Conservation (phyloP, 1,140 invertebrate species). For the Hyles euphorbiae region DNA sequence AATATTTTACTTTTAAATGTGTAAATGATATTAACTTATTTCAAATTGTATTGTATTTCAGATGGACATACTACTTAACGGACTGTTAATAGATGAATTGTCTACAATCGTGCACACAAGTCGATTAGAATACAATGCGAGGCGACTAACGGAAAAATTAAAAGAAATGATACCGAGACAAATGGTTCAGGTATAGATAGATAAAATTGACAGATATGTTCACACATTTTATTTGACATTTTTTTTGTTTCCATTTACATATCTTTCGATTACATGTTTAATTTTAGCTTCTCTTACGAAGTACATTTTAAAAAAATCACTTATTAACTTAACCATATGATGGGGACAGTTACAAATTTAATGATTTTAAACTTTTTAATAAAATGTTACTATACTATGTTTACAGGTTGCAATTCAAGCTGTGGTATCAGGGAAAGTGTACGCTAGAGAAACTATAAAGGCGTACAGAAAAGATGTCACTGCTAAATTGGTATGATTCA, state of each 20-base stretch:
- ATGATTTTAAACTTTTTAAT: not conserved
- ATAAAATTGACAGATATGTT: too few relatives aligned
- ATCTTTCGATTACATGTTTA: too few relatives aligned
- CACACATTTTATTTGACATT: too few relatives aligned
- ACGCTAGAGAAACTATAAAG: constrained; percentile 92
- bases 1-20: too few relatives aligned
- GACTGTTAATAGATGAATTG: constrained; percentile 89
- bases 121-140: constrained; percentile 81
- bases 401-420: constrained; percentile 91
- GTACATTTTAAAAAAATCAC: too few relatives aligned
- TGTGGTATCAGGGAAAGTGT: constrained; percentile 85
- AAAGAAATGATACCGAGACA: constrained; percentile 93
- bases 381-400: constrained; percentile 8
- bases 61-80: constrained; percentile 90
- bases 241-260: too few relatives aligned
- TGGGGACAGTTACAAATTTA: too few relatives aligned
- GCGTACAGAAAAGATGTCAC: constrained; percentile 94
- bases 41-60: constrained; percentile 48
- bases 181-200: constrained; percentile 77
- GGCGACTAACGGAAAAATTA: constrained; percentile 85
- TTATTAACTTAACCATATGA: too few relatives aligned
- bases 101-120: constrained; percentile 87
- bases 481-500: constrained; percentile 87
- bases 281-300: too few relatives aligned
- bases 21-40: too few relatives aligned